phyloP scores from a whole-genome alignment of 2,888 invertebrate species.

The Xestoiulus laeticollis region DNA sequence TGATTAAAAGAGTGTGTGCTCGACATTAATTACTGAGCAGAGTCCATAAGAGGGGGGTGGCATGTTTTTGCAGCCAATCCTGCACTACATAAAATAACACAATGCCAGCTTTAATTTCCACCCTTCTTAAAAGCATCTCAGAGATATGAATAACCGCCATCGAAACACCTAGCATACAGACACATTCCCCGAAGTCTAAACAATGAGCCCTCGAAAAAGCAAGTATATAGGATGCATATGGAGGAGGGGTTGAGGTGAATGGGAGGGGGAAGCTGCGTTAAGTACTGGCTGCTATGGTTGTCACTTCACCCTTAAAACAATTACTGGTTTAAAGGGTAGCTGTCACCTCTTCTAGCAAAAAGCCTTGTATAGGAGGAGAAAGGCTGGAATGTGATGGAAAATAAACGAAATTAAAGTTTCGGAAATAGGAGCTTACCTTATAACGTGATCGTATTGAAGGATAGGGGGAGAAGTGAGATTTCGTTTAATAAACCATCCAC shows the following conservation, averaged over 20 bases:
- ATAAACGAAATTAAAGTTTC: constrained; percentile 16
- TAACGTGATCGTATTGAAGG: constrained; percentile 27
- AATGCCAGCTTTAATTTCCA: constrained; percentile 18
- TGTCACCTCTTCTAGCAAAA: constrained; percentile 15
- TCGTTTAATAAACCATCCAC: constrained; percentile 36
- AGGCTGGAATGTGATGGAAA: constrained; percentile 34
- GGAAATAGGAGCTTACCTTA: constrained; percentile 19
- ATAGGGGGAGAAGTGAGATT: neutral
- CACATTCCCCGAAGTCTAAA: constrained; percentile 23
- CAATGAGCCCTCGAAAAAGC: neutral
- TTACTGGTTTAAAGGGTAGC: constrained; percentile 34
- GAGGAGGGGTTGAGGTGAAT: neutral
- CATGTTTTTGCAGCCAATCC: neutral
- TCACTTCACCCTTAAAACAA: constrained; percentile 11
- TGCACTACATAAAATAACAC: neutral
- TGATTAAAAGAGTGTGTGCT: neutral
- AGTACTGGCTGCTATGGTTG: constrained; percentile 30
- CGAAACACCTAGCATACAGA: neutral
- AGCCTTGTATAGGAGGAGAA: neutral
- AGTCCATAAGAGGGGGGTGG: neutral
- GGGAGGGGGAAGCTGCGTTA: neutral
- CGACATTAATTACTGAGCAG: constrained; percentile 13
- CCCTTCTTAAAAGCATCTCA: constrained; percentile 18
- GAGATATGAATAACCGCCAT: constrained; percentile 27
- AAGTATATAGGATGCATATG: neutral